phyloP scores from a whole-genome alignment of 2,797 vertebrate species.

The Trachurus trachurus region DNA sequence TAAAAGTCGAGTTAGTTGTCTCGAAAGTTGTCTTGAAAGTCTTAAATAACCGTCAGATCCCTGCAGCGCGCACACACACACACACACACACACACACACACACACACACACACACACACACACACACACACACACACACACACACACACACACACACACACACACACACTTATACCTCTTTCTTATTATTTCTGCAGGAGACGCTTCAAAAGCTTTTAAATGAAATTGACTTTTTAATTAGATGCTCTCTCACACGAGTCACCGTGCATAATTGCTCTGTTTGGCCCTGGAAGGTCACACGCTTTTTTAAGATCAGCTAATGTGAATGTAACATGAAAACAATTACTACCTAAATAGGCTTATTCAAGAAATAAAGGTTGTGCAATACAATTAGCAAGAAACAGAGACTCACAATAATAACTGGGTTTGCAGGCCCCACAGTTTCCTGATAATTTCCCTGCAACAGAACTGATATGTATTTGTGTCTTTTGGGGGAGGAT shows the following conservation, averaged over 20 bases:
- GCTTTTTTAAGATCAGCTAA: not conserved
- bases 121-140: not conserved
- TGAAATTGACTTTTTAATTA: not conserved
- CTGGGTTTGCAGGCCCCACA: not conserved
- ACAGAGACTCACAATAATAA: not conserved
- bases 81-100: not conserved
- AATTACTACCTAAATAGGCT: not conserved
- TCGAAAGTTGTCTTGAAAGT: not conserved
- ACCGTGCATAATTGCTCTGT: not conserved
- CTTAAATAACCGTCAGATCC: not conserved
- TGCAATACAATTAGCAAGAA: not conserved
- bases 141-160: not conserved
- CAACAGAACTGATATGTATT: not conserved
- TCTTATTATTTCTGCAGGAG: not conserved
- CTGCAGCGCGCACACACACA: not conserved
- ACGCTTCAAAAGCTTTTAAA: not conserved
- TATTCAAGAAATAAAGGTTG: not conserved
- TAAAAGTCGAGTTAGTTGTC: not conserved
- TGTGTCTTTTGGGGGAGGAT: not conserved
- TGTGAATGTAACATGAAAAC: not conserved
- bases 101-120: not conserved
- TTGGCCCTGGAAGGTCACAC: not conserved
- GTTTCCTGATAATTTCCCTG: not conserved
- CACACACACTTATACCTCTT: not conserved
- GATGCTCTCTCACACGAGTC: not conserved